Evolutionary conservation across 2,113 vertebrate species (phyloP).

Genomic region (Pelmatolapia mariae): DNA sequence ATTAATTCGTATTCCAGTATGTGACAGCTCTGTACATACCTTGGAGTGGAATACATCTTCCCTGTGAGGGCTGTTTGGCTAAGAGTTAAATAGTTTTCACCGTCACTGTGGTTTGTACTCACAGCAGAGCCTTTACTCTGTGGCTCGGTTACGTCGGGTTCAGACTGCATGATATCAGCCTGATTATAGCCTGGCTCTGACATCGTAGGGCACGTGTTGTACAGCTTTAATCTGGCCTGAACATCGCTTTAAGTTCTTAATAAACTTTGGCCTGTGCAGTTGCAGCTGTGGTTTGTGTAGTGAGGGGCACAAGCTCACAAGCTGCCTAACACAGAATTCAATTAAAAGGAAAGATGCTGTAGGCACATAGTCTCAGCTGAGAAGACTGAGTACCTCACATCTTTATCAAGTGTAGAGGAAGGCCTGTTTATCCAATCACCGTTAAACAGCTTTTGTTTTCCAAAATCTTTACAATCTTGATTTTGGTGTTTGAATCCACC

Average conservation of each 20-base stretch:
- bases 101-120: neutral
- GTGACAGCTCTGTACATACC: neutral
- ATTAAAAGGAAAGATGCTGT: neutral
- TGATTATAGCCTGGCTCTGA: neutral
- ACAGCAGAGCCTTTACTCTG: neutral
- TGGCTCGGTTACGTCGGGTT: neutral
- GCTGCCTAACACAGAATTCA: neutral
- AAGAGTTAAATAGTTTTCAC: neutral
- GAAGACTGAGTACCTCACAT: neutral
- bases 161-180: neutral
- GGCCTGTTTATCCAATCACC: neutral
- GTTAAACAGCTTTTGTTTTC: neutral
- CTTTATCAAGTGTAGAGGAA: neutral
- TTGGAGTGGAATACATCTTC: accelerated
- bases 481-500: neutral
- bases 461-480: neutral
- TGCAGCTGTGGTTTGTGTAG: neutral
- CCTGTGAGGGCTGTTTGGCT: accelerated
- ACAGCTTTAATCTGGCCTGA: neutral
- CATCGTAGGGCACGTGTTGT: neutral
- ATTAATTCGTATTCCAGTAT: neutral
- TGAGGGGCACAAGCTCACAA: neutral
- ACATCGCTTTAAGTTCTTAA: neutral
- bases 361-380: neutral
- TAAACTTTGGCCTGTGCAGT: neutral